Evolutionary conservation across 1,140 invertebrate genomes (phyloP).

Genomic region (Amyelois transitella): DNA sequence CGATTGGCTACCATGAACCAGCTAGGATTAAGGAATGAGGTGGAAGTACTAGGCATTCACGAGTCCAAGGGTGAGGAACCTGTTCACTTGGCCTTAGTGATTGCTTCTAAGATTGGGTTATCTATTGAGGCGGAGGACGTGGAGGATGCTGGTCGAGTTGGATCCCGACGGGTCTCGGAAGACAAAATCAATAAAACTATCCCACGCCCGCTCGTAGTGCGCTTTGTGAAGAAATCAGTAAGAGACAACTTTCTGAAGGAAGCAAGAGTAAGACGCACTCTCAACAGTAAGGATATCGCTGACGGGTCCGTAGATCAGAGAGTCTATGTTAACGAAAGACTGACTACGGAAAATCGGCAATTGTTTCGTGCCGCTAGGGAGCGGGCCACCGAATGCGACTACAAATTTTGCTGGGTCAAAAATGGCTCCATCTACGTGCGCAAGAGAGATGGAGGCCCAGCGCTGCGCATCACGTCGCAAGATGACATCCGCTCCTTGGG

Average conservation of each 20-base stretch:
- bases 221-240: neutral
- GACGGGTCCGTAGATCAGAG: neutral
- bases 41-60: constrained; percentile 11
- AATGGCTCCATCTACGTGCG: neutral
- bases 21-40: neutral
- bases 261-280: neutral
- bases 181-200: neutral
- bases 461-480: neutral
- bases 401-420: constrained; percentile 3
- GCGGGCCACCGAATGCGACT: neutral
- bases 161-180: neutral
- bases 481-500: neutral
- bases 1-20: neutral
- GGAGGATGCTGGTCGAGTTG: constrained; percentile 5
- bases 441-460: neutral
- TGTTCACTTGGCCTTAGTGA: constrained; percentile 7
- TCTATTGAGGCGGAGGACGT: constrained; percentile 1
- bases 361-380: constrained; percentile 9
- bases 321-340: constrained; percentile 9
- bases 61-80: constrained; percentile 17
- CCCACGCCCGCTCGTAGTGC: constrained; percentile 5
- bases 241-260: constrained; percentile 8
- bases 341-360: neutral
- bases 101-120: constrained; percentile 10
- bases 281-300: constrained; percentile 4